phyloP scores from a whole-genome alignment of 2,797 vertebrate species.

The Acanthis flammea region DNA sequence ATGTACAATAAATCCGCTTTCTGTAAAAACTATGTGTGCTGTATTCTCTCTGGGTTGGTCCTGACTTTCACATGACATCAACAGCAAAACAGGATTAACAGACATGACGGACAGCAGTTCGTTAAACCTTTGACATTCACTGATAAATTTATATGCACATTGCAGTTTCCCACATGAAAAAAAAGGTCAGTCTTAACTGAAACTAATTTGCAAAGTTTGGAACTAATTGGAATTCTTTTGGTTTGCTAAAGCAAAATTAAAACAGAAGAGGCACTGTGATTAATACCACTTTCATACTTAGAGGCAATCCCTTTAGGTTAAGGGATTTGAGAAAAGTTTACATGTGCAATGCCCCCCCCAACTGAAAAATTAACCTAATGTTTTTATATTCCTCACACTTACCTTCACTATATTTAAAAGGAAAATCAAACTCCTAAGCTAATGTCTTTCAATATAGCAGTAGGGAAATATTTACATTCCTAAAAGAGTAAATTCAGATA shows the following conservation, averaged over 20 bases:
- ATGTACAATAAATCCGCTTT: neutral
- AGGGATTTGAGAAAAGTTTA: neutral
- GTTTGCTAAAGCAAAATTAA: neutral
- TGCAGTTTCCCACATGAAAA: neutral
- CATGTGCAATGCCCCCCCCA: rapidly evolving
- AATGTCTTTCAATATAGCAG: neutral
- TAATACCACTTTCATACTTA: neutral
- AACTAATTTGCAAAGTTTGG: neutral
- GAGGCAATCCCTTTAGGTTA: neutral
- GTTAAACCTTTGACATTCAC: neutral
- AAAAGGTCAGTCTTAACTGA: neutral
- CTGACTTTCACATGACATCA: neutral
- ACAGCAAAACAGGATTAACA: neutral
- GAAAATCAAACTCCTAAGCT: neutral
- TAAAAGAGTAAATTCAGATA: neutral
- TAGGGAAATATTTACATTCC: neutral
- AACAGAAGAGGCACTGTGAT: neutral
- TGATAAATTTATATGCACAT: neutral
- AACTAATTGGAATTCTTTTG: neutral
- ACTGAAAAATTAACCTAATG: neutral
- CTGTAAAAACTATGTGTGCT: neutral
- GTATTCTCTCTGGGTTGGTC: neutral
- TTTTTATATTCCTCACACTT: neutral
- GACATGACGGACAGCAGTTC: neutral
- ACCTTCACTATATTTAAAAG: neutral